A percentile compares a stretch with the other conserved stretches of the same genome.
phyloP scores from a whole-genome alignment of 1,140 invertebrate species.

The Bombus confusus region DNA sequence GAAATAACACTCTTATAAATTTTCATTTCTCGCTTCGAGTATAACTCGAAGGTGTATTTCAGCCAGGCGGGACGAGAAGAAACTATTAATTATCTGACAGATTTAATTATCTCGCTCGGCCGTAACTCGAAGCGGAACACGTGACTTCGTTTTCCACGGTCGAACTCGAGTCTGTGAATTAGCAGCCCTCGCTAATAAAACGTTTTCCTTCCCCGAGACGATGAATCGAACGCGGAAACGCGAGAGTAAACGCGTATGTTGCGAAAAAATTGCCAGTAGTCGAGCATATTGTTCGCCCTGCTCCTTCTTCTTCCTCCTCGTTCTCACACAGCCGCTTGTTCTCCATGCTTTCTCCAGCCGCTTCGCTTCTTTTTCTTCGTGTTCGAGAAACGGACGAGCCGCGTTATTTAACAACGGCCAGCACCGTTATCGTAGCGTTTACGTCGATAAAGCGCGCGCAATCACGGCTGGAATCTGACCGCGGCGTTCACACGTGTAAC shows the following conservation, averaged over 20 bases:
- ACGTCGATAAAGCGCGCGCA: slow-evolving; percentile 48
- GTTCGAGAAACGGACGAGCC: too few species aligned
- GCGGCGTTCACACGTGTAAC: slow-evolving; percentile 59
- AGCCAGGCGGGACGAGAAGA: not conserved
- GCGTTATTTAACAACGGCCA: not conserved
- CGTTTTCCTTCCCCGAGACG: not conserved
- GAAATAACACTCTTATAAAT: slow-evolving; percentile 30
- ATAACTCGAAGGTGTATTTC: not conserved
- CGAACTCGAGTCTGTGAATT: not conserved
- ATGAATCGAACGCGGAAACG: slow-evolving; percentile 6
- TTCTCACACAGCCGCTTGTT: not conserved
- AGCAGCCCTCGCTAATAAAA: not conserved
- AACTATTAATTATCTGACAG: slow-evolving; percentile 40
- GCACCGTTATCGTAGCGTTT: slow-evolving; percentile 29
- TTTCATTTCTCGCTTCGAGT: slow-evolving; percentile 8
- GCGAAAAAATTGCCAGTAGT: not conserved
- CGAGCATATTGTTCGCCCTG: not conserved
- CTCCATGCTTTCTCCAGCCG: not conserved
- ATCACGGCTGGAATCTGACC: slow-evolving; percentile 44
- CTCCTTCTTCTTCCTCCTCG: not conserved
- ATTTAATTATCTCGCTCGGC: slow-evolving; percentile 26
- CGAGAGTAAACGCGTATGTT: not conserved
- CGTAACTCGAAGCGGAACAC: slow-evolving; percentile 8
- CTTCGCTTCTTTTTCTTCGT: too few species aligned
- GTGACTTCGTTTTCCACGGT: slow-evolving; percentile 7